Percentiles rank a stretch among this genome's conserved stretches.
Conservation (phyloP, 2,113 vertebrate genomes). For the Heterochromis multidens region DNA sequence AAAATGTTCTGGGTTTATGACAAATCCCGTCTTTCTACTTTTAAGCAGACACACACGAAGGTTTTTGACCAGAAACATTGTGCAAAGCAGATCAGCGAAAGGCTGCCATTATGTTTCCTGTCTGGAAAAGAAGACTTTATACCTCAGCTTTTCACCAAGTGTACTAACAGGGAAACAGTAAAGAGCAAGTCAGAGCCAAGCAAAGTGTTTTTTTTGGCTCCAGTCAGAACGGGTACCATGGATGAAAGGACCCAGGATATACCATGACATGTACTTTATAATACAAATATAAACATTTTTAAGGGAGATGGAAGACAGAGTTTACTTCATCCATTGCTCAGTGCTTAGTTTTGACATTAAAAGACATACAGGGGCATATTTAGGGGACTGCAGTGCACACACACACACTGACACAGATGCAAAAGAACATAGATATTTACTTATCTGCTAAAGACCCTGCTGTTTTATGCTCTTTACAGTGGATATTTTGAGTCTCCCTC, state of each 20-base stretch:
- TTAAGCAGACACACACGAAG: slow-evolving; percentile 15
- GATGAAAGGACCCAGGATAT: slow-evolving; percentile 39
- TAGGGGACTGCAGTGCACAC: neutral
- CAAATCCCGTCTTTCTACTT: slow-evolving; percentile 12
- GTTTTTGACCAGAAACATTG: slow-evolving; percentile 19
- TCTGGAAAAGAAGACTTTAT: neutral
- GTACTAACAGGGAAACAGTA: neutral
- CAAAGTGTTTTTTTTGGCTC: slow-evolving; percentile 52
- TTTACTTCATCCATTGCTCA: slow-evolving; percentile 2
- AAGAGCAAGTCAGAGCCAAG: slow-evolving; percentile 7
- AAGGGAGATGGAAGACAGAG: neutral
- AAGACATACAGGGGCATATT: neutral
- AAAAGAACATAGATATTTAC: neutral
- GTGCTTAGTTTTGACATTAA: neutral
- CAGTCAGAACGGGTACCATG: neutral
- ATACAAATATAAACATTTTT: slow-evolving; percentile 45
- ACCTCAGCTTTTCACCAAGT: slow-evolving; percentile 6
- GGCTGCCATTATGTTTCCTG: neutral
- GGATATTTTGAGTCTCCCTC: neutral
- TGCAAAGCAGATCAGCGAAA: slow-evolving; percentile 12
- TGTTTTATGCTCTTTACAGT: slow-evolving; percentile 1
- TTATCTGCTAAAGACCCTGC: neutral
- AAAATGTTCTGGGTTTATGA: neutral
- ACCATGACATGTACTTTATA: slow-evolving; percentile 32
- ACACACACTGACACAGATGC: neutral